Evolutionary conservation across 2,797 vertebrate species (phyloP).

Genomic region (Benthosema pterotum): DNA sequence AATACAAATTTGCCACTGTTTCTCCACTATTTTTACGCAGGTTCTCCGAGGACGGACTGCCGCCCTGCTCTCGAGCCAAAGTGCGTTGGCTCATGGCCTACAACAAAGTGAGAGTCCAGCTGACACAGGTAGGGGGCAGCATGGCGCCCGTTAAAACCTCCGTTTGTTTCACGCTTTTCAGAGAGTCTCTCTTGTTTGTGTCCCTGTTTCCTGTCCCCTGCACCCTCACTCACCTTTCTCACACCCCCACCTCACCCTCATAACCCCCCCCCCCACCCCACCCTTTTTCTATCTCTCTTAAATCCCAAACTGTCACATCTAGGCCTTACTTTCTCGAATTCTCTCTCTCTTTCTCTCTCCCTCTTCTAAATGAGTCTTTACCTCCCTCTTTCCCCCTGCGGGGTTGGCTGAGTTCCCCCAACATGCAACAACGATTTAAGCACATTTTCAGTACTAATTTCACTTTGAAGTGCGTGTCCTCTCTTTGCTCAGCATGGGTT

Average conservation of each 20-base stretch:
- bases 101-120: constrained; percentile 88
- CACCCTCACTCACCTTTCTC: too few species aligned
- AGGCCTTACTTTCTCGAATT: too few species aligned
- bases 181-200: not conserved
- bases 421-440: constrained; percentile 43
- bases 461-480: constrained; percentile 44
- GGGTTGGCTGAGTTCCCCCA: constrained; percentile 68
- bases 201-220: not conserved
- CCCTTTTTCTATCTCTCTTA: too few species aligned
- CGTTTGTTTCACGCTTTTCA: constrained; percentile 4
- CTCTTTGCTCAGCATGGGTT: constrained; percentile 7
- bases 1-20: too few species aligned
- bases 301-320: too few species aligned
- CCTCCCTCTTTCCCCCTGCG: constrained; percentile 11
- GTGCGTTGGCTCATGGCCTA: constrained; percentile 93
- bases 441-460: constrained; percentile 36
- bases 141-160: not conserved
- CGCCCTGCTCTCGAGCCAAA: constrained; percentile 85
- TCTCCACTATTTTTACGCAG: too few species aligned
- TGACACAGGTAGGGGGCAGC: constrained; percentile 89
- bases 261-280: too few species aligned
- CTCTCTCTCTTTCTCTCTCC: constrained; percentile 3
- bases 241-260: too few species aligned
- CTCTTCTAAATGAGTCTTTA: constrained; percentile 3
- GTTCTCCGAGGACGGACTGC: constrained; percentile 75